Conservation (phyloP, 2,888 invertebrate species). For the Allygus modestus region DNA sequence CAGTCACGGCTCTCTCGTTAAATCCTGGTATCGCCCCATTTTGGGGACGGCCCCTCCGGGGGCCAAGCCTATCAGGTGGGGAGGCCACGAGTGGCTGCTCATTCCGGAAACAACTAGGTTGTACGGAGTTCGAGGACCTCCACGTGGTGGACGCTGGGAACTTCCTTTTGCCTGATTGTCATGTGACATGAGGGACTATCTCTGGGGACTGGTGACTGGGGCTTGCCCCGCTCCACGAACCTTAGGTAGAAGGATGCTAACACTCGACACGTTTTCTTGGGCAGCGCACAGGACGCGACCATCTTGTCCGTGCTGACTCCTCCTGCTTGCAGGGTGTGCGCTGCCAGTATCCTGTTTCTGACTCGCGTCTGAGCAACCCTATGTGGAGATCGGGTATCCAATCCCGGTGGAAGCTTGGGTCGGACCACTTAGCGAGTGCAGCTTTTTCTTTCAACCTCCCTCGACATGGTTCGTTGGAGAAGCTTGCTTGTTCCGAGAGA, state of each 20-base stretch:
- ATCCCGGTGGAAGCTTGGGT: too few relatives aligned
- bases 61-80: too few relatives aligned
- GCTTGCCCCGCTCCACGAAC: not conserved
- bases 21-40: too few relatives aligned
- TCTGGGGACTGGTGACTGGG: not conserved
- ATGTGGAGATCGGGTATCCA: too few relatives aligned
- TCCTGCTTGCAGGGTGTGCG: not conserved
- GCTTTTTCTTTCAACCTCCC: too few relatives aligned
- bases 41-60: too few relatives aligned
- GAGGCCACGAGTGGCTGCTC: too few relatives aligned
- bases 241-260: not conserved
- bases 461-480: too few relatives aligned
- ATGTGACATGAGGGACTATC: conserved; percentile 10
- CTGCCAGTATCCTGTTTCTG: not conserved
- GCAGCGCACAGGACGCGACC: not conserved
- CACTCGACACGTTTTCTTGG: conserved; percentile 21
- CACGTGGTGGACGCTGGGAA: conserved; percentile 41
- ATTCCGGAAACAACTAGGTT: not conserved
- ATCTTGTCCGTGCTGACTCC: not conserved
- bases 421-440: too few relatives aligned
- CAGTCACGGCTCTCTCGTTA: too few relatives aligned
- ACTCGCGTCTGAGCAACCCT: too few relatives aligned
- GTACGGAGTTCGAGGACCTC: conserved; percentile 31
- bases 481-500: too few relatives aligned
- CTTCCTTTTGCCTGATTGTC: conserved; percentile 21